Base-by-base conservation (phyloP, 2,888 invertebrate genomes). In the Serripes groenlandicus region DNA sequence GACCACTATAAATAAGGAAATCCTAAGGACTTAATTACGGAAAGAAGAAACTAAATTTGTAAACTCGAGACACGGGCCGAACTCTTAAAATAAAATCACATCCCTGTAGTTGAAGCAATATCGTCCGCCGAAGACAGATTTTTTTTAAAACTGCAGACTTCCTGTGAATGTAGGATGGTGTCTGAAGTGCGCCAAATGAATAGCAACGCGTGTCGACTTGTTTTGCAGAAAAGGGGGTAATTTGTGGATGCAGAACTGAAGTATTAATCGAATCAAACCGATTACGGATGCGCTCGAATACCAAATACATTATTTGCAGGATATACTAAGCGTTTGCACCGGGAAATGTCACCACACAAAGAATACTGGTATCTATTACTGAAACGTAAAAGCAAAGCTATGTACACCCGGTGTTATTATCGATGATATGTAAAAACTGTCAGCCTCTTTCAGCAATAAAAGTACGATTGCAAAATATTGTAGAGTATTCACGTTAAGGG, bases 21-120 rank as follows among this genome's bases (percentile, higher is more conserved):
- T 30, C 32, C 54, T 32, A 42, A 30, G 54, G 54, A 52, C 52
- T 34, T 52, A 52, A 70, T 70, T 52, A 30, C 32, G 35, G 37
- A 37, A 66, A 34, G 37, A 34, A 34, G 66, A 34, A 66, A 66
- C 66, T 35, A 23, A 28, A 70, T n/a, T 32, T 70, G 54, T 52
- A 26, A 52, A 52, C 28, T 54, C 15, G 54, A 52, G 35, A 34
- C 72, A 72, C 56, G 72, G 58, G 72, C 35, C 72, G 58, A 58
- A 26, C 34, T 72, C 72, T 58, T 58, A 35, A 58, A 72, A 35
- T 37, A 35, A 58, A 56, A 72, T 72, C 37, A 52, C 26, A 52
- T 37, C 42, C 52, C 23, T 26, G 28, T 69, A 42, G 49, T 28
- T 23, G 69, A 69, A 69, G 35, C 26, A 23, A 69, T 52, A 28